Evolutionary conservation across 2,888 invertebrate species (phyloP), one percentile per base, ranked within the genome.

Genomic region (Phengaris arion): DNA sequence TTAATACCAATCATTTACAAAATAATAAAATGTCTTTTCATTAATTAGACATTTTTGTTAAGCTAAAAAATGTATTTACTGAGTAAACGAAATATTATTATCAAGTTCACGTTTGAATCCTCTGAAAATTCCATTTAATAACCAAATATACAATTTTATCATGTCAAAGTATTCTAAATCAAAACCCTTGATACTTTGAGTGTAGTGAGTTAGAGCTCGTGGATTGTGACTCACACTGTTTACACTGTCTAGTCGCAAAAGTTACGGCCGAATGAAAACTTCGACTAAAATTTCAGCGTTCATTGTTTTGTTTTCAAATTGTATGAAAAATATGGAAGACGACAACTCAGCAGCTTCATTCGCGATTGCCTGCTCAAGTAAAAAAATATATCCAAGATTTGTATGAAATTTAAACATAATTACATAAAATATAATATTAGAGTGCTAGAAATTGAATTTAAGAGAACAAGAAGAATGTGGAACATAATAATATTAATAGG

Each of bases 181-280:
- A 51, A 22, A 70, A 51, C 22, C 12, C 70, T 10, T 2, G 70
- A 22, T 15, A 51, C 51, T 70, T 52, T 48, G 10, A 51, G 22
- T 70, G 6, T 15, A 48, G 9, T n/a, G 48, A 69, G 48, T 69
- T 46, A 45, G 68, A 10, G 15, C 69, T 15, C 70, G 51, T 51
- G 70, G 51, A 70, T 48, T 51, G 69, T 6, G 70, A 51, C 59
- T 57, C 22, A 35, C 70, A 51, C 15, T 70, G 6, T 51, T 70
- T 64, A 64, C 48, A 51, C 35, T 35, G 35, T 51, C 15, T 15
- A 51, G 70, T 46, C 48, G 51, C n/a, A 70, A 51, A 70, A 51
- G 70, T 70, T 48, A 70, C 15, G 70, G 70, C 51, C 51, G 48
- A 70, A 70, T 70, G 48, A 70, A 48, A 48, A 70, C n/a, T 70